These are phyloP conservation scores for Lagorchestes hirsutus DNA, from an alignment of 2,797 vertebrate genomes.

Conservation along the genomic window DNA sequence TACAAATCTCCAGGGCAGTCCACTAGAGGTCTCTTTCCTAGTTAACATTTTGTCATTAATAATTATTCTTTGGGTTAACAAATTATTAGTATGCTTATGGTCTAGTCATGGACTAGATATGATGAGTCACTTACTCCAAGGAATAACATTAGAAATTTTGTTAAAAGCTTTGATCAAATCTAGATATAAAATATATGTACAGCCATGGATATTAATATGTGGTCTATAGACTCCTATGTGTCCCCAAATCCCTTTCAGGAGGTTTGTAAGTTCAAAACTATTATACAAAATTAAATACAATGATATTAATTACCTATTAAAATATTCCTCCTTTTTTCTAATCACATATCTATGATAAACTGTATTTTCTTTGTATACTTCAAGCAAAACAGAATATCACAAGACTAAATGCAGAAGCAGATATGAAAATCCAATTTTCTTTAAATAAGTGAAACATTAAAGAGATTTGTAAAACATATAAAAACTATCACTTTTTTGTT, in stretches of 20 bases:
- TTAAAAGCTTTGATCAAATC: neutral
- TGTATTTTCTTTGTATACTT: neutral
- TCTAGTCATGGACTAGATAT: neutral
- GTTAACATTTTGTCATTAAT: neutral
- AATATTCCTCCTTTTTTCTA: neutral
- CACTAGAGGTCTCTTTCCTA: neutral
- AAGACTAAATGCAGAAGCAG: neutral
- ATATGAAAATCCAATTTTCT: neutral
- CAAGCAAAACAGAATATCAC: neutral
- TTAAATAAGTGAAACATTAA: neutral
- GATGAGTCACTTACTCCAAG: neutral
- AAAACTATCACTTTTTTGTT: neutral
- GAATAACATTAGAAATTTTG: neutral
- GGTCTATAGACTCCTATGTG: neutral
- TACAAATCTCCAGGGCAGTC: neutral
- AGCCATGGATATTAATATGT: neutral
- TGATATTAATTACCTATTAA: neutral
- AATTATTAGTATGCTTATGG: neutral
- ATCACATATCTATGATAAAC: neutral
- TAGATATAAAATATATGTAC: neutral
- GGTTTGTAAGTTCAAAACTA: neutral
- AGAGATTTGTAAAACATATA: neutral
- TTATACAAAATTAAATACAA: neutral
- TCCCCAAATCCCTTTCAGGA: neutral
- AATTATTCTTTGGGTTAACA: neutral